Conservation (phyloP, 2,113 vertebrate species). For the Monopterus albus region DNA sequence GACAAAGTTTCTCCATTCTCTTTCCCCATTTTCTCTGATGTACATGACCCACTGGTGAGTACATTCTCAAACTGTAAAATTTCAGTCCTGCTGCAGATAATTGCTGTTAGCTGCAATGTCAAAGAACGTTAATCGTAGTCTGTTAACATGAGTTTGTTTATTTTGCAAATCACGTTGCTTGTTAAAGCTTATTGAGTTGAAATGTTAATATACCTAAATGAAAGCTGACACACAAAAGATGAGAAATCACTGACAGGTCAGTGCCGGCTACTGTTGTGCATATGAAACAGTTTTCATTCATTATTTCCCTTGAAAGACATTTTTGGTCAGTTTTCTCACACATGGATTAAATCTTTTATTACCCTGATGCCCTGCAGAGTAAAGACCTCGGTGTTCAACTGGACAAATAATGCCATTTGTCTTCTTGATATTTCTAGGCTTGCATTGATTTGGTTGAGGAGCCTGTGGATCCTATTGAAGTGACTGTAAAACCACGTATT, state of each 20-base stretch:
- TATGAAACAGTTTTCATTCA: conserved; percentile 16
- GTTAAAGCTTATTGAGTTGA: background rate
- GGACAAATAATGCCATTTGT: conserved; percentile 46
- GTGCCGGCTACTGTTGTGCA: background rate
- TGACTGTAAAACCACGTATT: conserved; percentile 75
- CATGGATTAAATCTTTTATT: conserved; percentile 45
- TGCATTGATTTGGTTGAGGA: conserved; percentile 74
- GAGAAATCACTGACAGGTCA: background rate
- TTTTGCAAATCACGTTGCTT: background rate
- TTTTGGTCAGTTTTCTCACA: conserved; percentile 20
- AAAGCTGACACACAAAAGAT: background rate
- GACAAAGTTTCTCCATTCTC: conserved; percentile 77
- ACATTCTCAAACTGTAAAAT: background rate
- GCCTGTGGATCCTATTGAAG: conserved; percentile 76
- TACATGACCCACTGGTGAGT: conserved; percentile 83
- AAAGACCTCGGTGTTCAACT: background rate
- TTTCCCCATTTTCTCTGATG: conserved; percentile 74
- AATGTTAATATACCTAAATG: conserved; percentile 9
- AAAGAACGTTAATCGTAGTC: too few relatives aligned
- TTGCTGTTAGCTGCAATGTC: background rate
- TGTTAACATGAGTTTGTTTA: background rate
- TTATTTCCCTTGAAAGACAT: conserved; percentile 21
- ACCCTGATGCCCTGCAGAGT: conserved; percentile 18
- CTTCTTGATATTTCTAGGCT: conserved; percentile 79
- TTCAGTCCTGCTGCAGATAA: background rate